Percentiles rank a stretch among this genome's conserved stretches.
Conservation (phyloP, 1,140 invertebrate species). For the Pissodes strobi region DNA sequence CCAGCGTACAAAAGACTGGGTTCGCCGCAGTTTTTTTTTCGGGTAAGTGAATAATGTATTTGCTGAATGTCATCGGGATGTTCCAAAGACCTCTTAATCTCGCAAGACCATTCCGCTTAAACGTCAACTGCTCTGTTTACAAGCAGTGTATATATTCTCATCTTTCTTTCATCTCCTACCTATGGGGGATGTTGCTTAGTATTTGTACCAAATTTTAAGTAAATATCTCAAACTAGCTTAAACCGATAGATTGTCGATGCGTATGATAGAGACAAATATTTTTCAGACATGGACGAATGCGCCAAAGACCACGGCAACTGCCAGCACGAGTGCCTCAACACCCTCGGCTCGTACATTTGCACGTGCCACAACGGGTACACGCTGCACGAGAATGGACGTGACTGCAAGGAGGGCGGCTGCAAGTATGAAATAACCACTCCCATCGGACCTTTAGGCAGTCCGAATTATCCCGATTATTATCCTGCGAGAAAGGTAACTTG, state of each 20-base stretch:
- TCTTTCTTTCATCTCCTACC: too few species aligned
- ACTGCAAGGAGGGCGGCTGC: slow-evolving; percentile 96
- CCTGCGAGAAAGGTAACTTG: slow-evolving; percentile 73
- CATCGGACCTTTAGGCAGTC: slow-evolving; percentile 79
- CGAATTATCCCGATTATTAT: slow-evolving; percentile 95
- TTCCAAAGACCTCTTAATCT: too few species aligned
- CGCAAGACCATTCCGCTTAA: too few species aligned
- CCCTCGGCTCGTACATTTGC: slow-evolving; percentile 92
- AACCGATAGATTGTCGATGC: background rate
- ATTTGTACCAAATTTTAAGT: too few species aligned
- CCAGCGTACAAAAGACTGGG: slow-evolving; percentile 90
- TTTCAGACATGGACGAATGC: slow-evolving; percentile 93
- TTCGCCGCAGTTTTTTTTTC: slow-evolving; percentile 94
- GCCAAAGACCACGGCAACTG: slow-evolving; percentile 87
- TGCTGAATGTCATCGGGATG: too few species aligned
- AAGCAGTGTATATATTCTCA: too few species aligned
- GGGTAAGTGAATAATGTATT: too few species aligned
- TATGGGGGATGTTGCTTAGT: too few species aligned
- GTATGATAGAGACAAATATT: slow-evolving; percentile 4
- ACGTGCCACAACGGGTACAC: slow-evolving; percentile 95
- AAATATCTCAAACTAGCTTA: too few species aligned
- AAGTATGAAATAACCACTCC: slow-evolving; percentile 81
- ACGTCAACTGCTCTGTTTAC: too few species aligned
- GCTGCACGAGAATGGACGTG: slow-evolving; percentile 90
- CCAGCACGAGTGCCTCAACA: slow-evolving; percentile 96